Evolutionary conservation across 64 coral and sea anemone genomes (phyloP).

Genomic region (Pachyseris speciosa): DNA sequence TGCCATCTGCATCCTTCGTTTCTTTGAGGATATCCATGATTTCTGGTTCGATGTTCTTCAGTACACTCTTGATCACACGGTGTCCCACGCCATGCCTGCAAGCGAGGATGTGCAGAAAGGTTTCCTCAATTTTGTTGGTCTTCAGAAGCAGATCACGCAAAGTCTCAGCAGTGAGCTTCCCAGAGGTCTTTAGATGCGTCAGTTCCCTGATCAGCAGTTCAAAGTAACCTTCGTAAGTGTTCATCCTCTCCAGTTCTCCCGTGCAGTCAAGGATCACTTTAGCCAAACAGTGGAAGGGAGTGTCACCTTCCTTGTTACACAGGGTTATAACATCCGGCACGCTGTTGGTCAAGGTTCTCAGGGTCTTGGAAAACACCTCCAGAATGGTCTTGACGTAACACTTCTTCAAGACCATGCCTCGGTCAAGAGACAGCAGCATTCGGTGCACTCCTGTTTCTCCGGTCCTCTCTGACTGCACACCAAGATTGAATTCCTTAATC

Average conservation of each 20-base stretch:
- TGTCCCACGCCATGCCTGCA: constrained; percentile 15
- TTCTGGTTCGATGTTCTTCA: constrained; percentile 17
- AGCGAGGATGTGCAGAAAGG: constrained; percentile 35
- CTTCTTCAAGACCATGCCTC: constrained; percentile 8
- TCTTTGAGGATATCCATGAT: constrained; percentile 29
- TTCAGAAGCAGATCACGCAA: constrained; percentile 8
- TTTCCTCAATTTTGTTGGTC: constrained; percentile 7
- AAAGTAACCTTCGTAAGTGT: constrained; percentile 30
- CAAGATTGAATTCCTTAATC: constrained; percentile 38
- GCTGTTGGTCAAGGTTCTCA: not conserved
- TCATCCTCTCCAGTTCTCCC: constrained; percentile 25
- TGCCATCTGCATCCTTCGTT: not conserved
- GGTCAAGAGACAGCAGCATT: constrained; percentile 17
- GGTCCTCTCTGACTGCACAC: constrained; percentile 3
- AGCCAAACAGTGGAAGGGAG: constrained; percentile 23
- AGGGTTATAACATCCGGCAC: not conserved
- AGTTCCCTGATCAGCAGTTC: constrained; percentile 5
- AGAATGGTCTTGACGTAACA: not conserved
- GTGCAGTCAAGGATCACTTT: constrained; percentile 27
- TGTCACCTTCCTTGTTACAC: constrained; percentile 24
- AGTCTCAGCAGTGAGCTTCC: not conserved
- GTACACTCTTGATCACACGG: constrained; percentile 8
- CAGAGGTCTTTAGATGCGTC: not conserved
- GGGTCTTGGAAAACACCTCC: constrained; percentile 18
- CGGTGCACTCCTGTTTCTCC: constrained; percentile 37